These are phyloP conservation scores for Dufourea novaeangliae DNA, from an alignment of 1,140 invertebrate genomes.

Conservation along the genomic window DNA sequence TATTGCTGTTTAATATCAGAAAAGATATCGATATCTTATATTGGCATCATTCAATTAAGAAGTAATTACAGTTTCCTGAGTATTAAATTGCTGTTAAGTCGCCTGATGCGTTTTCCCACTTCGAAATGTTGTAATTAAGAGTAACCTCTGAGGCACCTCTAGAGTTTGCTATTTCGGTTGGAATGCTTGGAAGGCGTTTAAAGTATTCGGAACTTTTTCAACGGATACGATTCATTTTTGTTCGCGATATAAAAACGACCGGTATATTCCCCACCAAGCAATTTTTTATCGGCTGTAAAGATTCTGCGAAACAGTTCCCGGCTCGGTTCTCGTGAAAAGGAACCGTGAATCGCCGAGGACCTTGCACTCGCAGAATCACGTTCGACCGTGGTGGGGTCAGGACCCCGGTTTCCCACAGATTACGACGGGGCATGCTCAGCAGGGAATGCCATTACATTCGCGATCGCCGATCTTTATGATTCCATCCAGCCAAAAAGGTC, in stretches of 20 bases:
- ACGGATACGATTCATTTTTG: not conserved
- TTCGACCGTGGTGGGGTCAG: slow-evolving; percentile 56
- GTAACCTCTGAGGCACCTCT: not conserved
- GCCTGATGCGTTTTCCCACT: not conserved
- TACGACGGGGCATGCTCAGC: slow-evolving; percentile 66
- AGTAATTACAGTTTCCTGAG: not conserved
- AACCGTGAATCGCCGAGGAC: slow-evolving; percentile 59
- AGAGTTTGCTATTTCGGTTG: not conserved
- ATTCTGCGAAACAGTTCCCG: slow-evolving; percentile 40
- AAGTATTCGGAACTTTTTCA: not conserved
- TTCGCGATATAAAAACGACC: not conserved
- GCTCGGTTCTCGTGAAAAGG: slow-evolving; percentile 31
- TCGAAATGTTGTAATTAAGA: too few species aligned
- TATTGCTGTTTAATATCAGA: not conserved
- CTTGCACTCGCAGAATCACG: slow-evolving; percentile 63
- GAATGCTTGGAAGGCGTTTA: not conserved
- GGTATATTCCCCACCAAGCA: too few species aligned
- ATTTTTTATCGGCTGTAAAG: slow-evolving; percentile 28
- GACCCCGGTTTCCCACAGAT: slow-evolving; percentile 64
- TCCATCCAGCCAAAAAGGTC: slow-evolving; percentile 64
- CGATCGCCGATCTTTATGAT: slow-evolving; percentile 70
- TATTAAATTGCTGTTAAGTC: not conserved
- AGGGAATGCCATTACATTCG: slow-evolving; percentile 69
- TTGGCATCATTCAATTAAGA: not conserved
- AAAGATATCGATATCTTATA: not conserved